phyloP scores from a whole-genome alignment of 1,140 invertebrate genomes.

The Leptoteleia sp. region DNA sequence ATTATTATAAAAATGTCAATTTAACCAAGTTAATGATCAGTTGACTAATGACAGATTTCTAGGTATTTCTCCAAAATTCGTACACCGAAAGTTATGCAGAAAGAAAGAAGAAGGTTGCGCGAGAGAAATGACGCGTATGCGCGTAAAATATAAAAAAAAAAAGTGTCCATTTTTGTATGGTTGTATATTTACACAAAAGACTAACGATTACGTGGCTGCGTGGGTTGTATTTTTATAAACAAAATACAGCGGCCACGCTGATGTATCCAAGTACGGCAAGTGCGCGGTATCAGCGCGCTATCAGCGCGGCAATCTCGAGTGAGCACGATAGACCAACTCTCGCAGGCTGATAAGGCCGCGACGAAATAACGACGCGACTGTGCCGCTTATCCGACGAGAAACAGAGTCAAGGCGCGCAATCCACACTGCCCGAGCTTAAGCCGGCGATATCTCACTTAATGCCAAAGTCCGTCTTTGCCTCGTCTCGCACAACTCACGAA shows the following conservation, averaged over 20 bases:
- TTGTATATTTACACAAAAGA: too few species aligned
- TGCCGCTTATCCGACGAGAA: constrained; percentile 63
- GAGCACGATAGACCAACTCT: constrained; percentile 65
- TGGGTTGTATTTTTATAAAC: constrained; percentile 49
- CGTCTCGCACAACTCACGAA: constrained; percentile 59
- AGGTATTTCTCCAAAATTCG: too few species aligned
- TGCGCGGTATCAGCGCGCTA: constrained; percentile 61
- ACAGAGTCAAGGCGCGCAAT: constrained; percentile 52
- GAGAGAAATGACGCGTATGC: too few species aligned
- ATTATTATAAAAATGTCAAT: too few species aligned
- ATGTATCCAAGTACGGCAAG: constrained; percentile 50
- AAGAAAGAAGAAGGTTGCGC: too few species aligned
- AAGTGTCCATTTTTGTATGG: too few species aligned
- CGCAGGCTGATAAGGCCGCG: constrained; percentile 62
- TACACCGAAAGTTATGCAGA: too few species aligned
- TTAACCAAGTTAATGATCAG: too few species aligned
- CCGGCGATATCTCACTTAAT: constrained; percentile 67
- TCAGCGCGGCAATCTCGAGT: constrained; percentile 66
- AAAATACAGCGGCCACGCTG: constrained; percentile 33
- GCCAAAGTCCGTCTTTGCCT: constrained; percentile 66
- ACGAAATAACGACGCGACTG: constrained; percentile 63
- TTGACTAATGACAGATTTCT: too few species aligned
- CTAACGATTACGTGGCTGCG: constrained; percentile 26
- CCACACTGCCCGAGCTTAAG: constrained; percentile 60
- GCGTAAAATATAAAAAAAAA: too few species aligned